Percentiles rank a stretch among this genome's conserved stretches.
Conservation (phyloP, 1,140 invertebrate genomes). For the Helicoverpa armigera region DNA sequence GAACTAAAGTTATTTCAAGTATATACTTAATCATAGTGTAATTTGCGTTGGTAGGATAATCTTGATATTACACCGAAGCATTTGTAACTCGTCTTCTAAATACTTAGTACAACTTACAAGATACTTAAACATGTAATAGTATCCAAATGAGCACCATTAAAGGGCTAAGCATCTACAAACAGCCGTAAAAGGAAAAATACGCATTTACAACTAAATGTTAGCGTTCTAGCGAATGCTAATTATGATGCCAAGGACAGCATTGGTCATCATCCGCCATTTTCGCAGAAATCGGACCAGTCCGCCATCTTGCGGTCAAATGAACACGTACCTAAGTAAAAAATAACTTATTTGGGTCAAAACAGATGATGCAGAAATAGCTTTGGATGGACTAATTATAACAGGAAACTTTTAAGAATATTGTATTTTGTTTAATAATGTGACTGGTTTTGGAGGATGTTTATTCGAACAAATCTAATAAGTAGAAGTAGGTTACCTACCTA, state of each 20-base stretch:
- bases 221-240: neutral
- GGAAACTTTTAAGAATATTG: neutral
- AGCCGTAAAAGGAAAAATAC: neutral
- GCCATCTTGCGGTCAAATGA: neutral
- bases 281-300: neutral
- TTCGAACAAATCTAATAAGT: no score
- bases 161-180: neutral
- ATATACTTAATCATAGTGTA: no score
- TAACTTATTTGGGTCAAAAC: slow-evolving; percentile 10
- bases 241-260: slow-evolving; percentile 9
- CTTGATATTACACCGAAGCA: no score
- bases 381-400: neutral
- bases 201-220: neutral
- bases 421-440: neutral
- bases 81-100: no score
- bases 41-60: no score
- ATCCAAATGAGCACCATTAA: neutral
- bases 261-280: neutral
- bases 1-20: no score
- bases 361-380: neutral
- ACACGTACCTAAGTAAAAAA: neutral
- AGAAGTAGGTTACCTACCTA: no score
- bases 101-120: no score
- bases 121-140: neutral
- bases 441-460: neutral